These are phyloP conservation scores for Potorous gilbertii DNA, from an alignment of 2,797 vertebrate genomes.

Conservation along the genomic window DNA sequence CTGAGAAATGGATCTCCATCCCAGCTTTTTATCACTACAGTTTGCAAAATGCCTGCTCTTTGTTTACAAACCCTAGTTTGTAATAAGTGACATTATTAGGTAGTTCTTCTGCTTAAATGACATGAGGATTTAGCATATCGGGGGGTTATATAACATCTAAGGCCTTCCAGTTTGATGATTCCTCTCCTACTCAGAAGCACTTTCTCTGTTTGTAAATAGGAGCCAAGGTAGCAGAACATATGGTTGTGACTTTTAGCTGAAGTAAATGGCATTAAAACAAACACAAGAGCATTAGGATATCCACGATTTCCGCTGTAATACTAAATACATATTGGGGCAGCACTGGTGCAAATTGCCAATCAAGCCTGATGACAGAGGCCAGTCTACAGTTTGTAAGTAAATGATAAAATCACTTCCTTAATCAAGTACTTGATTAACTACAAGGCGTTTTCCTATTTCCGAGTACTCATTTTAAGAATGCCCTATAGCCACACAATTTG, in stretches of 20 bases:
- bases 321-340: slow-evolving; percentile 62
- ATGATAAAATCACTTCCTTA: not conserved
- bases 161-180: slow-evolving; percentile 82
- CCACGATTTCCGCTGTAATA: slow-evolving; percentile 77
- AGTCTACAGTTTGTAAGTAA: slow-evolving; percentile 40
- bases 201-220: slow-evolving; percentile 81
- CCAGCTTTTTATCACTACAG: slow-evolving; percentile 84
- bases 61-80: slow-evolving; percentile 81
- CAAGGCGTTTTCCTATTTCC: slow-evolving; percentile 31
- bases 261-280: slow-evolving; percentile 85
- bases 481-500: not conserved
- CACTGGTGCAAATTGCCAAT: slow-evolving; percentile 62
- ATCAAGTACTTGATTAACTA: slow-evolving; percentile 36
- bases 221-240: slow-evolving; percentile 82
- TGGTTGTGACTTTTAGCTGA: slow-evolving; percentile 84
- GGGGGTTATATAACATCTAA: slow-evolving; percentile 80
- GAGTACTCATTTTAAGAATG: slow-evolving; percentile 49
- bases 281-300: slow-evolving; percentile 80
- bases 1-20: slow-evolving; percentile 85
- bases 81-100: slow-evolving; percentile 87
- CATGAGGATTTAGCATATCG: slow-evolving; percentile 81
- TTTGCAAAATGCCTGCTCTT: slow-evolving; percentile 81
- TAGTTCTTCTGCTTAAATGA: slow-evolving; percentile 84
- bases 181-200: slow-evolving; percentile 72
- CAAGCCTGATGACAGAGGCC: slow-evolving; percentile 51